Evolutionary conservation across 1,140 invertebrate species (phyloP).

Genomic region (Belonocnema kinseyi): DNA sequence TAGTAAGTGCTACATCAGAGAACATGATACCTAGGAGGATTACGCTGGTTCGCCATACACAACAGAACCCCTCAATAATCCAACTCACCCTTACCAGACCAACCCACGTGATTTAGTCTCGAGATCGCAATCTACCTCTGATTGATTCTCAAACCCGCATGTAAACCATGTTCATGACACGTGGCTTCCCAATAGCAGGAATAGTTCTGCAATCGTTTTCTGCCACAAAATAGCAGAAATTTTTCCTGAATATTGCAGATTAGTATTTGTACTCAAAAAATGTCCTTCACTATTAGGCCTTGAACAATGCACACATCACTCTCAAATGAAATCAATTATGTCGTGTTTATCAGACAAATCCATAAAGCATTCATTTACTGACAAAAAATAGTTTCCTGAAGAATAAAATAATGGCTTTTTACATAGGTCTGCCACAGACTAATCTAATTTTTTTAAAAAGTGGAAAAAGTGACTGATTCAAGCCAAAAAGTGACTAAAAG

Average conservation of each 20-base stretch:
- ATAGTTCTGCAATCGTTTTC: background rate
- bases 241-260: background rate
- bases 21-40: conserved; percentile 24
- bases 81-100: conserved; percentile 42
- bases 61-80: conserved; percentile 39
- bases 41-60: conserved; percentile 10
- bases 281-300: background rate
- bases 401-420: no score
- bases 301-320: conserved; percentile 7
- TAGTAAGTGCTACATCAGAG: conserved; percentile 2
- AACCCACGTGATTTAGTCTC: conserved; percentile 52
- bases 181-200: conserved; percentile 4
- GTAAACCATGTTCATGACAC: conserved; percentile 34
- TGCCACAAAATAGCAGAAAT: background rate
- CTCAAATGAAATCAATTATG: conserved; percentile 7
- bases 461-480: no score
- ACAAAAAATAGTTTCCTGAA: background rate
- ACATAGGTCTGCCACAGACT: no score
- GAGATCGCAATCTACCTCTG: conserved; percentile 54
- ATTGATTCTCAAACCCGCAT: conserved; percentile 56
- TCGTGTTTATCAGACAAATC: conserved; percentile 2
- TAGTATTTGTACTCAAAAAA: background rate
- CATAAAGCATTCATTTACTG: background rate
- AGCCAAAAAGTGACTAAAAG: no score
- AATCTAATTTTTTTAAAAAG: no score